These are phyloP conservation scores for Blera fallax DNA, from an alignment of 2,888 invertebrate genomes.

Conservation along the genomic window DNA sequence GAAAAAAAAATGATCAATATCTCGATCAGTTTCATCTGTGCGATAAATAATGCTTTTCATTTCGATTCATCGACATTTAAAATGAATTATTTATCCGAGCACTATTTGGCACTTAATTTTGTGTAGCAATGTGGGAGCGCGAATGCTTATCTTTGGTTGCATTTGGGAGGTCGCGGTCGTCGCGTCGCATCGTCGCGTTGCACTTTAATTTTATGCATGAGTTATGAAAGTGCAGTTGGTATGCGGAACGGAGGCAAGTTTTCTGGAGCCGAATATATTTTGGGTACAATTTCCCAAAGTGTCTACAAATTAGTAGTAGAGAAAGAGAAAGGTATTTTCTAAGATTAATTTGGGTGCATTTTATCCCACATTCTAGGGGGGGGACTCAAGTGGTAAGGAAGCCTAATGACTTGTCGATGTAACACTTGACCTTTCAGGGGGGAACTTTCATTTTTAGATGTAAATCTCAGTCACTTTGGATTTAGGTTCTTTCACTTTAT, in stretches of 20 bases:
- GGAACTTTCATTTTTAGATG: neutral
- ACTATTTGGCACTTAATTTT: constrained; percentile 19
- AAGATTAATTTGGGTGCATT: neutral
- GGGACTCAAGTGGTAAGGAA: neutral
- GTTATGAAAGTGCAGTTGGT: constrained; percentile 13
- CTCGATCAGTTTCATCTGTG: neutral
- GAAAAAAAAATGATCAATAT: neutral
- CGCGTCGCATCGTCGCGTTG: neutral
- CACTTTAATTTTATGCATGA: constrained; percentile 16
- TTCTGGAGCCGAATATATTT: constrained; percentile 16
- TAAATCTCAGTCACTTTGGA: no score
- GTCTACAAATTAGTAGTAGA: constrained; percentile 18
- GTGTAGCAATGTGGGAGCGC: constrained; percentile 10
- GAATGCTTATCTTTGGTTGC: neutral
- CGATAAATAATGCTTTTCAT: constrained; percentile 4
- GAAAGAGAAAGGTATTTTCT: constrained; percentile 15
- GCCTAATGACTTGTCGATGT: neutral
- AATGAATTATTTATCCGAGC: constrained; percentile 16
- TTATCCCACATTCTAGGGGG: neutral
- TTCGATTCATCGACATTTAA: constrained; percentile 4
- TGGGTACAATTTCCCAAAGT: neutral
- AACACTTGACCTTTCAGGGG: neutral
- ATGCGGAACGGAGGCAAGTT: constrained; percentile 21
- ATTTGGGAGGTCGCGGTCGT: constrained; percentile 2
- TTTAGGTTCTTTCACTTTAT: no score